phyloP scores from a whole-genome alignment of 2,888 invertebrate genomes.

The Heliconius cydno region DNA sequence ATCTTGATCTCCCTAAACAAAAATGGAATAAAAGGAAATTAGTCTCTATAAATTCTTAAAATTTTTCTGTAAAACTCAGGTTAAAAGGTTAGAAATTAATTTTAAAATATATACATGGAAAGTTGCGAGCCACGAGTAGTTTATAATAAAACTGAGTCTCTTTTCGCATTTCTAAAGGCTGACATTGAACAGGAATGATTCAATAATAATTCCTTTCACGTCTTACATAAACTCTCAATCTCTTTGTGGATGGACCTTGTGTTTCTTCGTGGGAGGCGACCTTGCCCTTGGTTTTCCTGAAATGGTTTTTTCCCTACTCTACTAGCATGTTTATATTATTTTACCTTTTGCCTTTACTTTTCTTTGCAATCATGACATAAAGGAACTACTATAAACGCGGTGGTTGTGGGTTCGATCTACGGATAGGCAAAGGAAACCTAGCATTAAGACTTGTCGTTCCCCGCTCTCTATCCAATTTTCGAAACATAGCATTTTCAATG shows the following conservation, averaged over 20 bases:
- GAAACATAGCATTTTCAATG: no score
- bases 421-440: no score
- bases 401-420: no score
- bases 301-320: slow-evolving; percentile 49
- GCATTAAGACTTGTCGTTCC: no score
- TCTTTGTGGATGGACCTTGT: slow-evolving; percentile 62
- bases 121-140: not conserved
- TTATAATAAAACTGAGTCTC: not conserved
- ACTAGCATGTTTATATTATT: slow-evolving; percentile 30
- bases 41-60: no score
- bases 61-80: no score
- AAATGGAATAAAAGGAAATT: no score
- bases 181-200: slow-evolving; percentile 14
- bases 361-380: not conserved
- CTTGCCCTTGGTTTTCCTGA: slow-evolving; percentile 61
- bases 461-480: no score
- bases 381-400: no score
- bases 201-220: slow-evolving; percentile 44
- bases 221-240: slow-evolving; percentile 53
- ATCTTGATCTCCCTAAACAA: no score
- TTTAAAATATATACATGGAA: not conserved
- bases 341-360: not conserved
- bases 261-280: slow-evolving; percentile 58
- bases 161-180: not conserved
- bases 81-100: no score